Evolutionary conservation across 2,113 vertebrate genomes (phyloP).

Genomic region (Gavia stellata): DNA sequence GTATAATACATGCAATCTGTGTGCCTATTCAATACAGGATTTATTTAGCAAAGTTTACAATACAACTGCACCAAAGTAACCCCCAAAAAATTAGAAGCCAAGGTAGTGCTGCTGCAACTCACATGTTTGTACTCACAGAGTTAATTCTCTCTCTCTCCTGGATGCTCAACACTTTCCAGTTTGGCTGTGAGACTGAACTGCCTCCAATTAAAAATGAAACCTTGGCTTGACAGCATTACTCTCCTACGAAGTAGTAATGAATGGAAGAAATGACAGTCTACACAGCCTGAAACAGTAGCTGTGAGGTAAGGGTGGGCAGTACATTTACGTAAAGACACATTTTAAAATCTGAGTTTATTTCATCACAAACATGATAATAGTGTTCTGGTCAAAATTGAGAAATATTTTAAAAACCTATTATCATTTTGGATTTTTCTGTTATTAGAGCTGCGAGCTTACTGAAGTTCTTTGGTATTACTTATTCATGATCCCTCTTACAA

Average conservation of each 20-base stretch:
- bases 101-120: neutral
- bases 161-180: neutral
- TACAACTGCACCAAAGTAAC: neutral
- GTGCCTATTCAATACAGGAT: neutral
- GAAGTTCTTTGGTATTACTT: neutral
- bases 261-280: neutral
- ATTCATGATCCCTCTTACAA: neutral
- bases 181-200: neutral
- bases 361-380: neutral
- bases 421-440: neutral
- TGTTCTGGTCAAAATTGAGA: neutral
- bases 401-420: neutral
- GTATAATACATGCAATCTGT: neutral
- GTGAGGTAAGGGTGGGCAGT: neutral
- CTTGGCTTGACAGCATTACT: neutral
- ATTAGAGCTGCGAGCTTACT: neutral
- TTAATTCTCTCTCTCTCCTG: accelerated
- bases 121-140: neutral
- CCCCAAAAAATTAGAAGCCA: neutral
- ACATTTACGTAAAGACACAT: neutral
- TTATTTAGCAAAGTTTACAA: neutral
- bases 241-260: neutral
- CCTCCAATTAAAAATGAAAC: neutral
- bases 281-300: neutral
- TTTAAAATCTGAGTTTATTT: neutral